These are phyloP conservation scores for Agapornis canus DNA, from an alignment of 2,797 vertebrate species.

Conservation along the genomic window DNA sequence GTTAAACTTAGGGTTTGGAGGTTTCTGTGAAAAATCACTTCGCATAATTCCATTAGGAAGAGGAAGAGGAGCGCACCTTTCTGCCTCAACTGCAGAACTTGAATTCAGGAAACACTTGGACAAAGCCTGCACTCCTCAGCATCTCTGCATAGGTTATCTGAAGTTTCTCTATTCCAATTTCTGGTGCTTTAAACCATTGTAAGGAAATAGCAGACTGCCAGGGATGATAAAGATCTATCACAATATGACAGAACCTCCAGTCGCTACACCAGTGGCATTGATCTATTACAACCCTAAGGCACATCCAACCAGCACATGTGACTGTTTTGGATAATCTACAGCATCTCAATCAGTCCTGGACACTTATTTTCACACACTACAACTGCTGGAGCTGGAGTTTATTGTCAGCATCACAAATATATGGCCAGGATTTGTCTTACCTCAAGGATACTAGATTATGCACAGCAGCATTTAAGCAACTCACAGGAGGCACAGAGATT, in stretches of 20 bases:
- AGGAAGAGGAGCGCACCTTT: not conserved
- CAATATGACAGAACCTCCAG: not conserved
- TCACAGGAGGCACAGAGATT: not conserved
- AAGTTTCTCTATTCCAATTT: not conserved
- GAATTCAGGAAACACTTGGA: not conserved
- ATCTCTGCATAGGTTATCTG: not conserved
- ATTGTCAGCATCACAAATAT: not conserved
- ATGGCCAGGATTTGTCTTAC: not conserved
- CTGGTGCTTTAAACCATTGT: not conserved
- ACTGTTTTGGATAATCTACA: not conserved
- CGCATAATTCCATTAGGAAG: not conserved
- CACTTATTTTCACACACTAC: not conserved
- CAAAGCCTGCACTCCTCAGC: not conserved
- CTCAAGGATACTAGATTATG: not conserved
- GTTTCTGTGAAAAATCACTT: not conserved
- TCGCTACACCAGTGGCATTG: rapidly evolving
- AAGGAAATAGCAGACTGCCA: not conserved
- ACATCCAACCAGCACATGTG: rapidly evolving
- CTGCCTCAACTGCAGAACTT: not conserved
- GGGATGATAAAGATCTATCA: not conserved
- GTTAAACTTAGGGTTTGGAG: not conserved
- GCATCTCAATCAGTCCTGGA: not conserved
- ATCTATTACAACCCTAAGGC: not conserved
- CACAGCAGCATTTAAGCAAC: not conserved
- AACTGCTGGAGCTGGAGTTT: not conserved